These are phyloP conservation scores for Plecotus auritus DNA, from an alignment of 2,113 vertebrate genomes.

Conservation along the genomic window DNA sequence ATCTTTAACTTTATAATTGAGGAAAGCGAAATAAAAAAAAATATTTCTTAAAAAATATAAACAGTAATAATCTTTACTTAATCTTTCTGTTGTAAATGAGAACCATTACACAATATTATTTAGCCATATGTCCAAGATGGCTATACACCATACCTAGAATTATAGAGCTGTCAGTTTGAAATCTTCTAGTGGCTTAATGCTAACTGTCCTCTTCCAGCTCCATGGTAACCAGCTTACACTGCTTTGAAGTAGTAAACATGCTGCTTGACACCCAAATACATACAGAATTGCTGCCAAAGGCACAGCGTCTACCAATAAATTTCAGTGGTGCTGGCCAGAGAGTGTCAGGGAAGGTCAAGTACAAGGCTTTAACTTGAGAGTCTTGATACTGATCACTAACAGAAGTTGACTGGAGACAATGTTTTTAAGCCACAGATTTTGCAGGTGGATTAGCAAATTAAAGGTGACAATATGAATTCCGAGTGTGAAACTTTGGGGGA, in stretches of 20 bases:
- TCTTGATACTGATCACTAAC: neutral
- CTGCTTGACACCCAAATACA: constrained; percentile 28
- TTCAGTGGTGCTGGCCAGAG: neutral
- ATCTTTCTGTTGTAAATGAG: constrained; percentile 47
- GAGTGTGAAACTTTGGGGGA: neutral
- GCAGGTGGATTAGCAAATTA: neutral
- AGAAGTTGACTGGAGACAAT: neutral
- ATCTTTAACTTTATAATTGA: neutral
- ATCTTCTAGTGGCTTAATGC: neutral
- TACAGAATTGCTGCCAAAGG: constrained; percentile 10
- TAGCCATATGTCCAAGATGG: constrained; percentile 51
- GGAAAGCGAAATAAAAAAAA: neutral
- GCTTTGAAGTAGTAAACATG: constrained; percentile 13
- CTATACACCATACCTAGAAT: neutral
- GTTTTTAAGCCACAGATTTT: neutral
- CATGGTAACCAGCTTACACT: neutral
- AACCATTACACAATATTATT: constrained; percentile 62
- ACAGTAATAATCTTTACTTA: neutral
- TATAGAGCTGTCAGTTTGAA: constrained; percentile 33
- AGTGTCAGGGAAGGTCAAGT: neutral
- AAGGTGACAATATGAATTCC: neutral
- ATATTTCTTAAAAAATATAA: neutral
- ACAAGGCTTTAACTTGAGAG: neutral
- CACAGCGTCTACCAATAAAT: constrained; percentile 27
- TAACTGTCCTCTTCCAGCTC: neutral